Percentiles rank a stretch among this genome's conserved stretches.
Conservation (phyloP, 2,888 invertebrate genomes). For the Acleris cristana region DNA sequence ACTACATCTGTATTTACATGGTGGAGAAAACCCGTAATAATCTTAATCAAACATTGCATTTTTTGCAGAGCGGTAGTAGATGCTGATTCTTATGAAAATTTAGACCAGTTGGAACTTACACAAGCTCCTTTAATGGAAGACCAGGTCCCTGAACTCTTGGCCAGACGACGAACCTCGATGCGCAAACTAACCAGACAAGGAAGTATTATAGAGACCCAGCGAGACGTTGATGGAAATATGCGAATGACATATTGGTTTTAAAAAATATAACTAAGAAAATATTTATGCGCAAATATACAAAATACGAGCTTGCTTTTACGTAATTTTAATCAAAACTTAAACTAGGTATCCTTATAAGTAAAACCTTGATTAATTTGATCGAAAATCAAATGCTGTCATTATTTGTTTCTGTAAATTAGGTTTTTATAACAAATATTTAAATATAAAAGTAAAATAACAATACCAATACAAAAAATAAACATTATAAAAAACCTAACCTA, state of each 20-base stretch:
- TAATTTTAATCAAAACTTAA: background rate
- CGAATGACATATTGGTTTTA: slow-evolving; percentile 95
- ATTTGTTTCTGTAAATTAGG: too few relatives aligned
- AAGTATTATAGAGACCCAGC: slow-evolving; percentile 92
- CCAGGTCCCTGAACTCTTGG: slow-evolving; percentile 53
- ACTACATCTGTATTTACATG: too few relatives aligned
- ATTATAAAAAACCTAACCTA: too few relatives aligned
- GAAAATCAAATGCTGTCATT: too few relatives aligned
- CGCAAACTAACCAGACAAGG: slow-evolving; percentile 89
- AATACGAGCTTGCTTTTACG: background rate
- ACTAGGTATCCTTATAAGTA: too few relatives aligned
- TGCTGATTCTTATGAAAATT: slow-evolving; percentile 88
- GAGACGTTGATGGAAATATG: slow-evolving; percentile 90
- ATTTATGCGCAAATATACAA: slow-evolving; percentile 15
- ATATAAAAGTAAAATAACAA: too few relatives aligned
- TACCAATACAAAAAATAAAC: too few relatives aligned
- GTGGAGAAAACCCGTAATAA: too few relatives aligned
- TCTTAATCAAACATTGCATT: too few relatives aligned
- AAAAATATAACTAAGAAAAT: background rate
- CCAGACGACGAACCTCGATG: slow-evolving; percentile 83
- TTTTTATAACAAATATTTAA: too few relatives aligned
- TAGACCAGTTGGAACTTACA: slow-evolving; percentile 84
- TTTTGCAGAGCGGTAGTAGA: slow-evolving; percentile 79
- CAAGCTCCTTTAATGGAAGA: slow-evolving; percentile 63
- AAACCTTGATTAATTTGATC: too few relatives aligned